Evolutionary conservation across 2,113 vertebrate species (phyloP), one percentile per base, ranked within the genome.

Genomic region (Halcyon senegalensis): DNA sequence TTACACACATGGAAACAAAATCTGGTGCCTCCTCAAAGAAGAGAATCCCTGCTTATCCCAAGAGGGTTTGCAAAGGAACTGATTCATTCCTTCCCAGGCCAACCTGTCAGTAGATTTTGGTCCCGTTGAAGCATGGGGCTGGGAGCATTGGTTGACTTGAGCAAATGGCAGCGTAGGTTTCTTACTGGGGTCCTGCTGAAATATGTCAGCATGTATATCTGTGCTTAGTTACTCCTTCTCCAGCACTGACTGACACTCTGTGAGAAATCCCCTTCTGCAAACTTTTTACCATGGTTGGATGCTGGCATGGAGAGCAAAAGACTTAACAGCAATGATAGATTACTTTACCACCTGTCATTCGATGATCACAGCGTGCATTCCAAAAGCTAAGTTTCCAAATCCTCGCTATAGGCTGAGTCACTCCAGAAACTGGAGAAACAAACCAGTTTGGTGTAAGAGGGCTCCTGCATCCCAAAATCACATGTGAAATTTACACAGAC

Each of bases 351-450:
- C 50, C 64, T 95, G 86, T 39, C 72, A 60, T 24, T 31, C 2
- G 0, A 16, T 17, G 37, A 78, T 50, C 37, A 70, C 46, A 74
- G 50, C 0, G 0, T 43, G 37, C 67, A 31, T 35, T 53, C 62
- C 68, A 58, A 83, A 87, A 78, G 62, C n/a, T 70, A 58, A 37
- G 5, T 63, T 92, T 94, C 44, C 31, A 84, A 89, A 94, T 35
- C 11, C 11, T 53, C 50, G 43, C 2, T 31, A 24, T 5, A 37
- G 58, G 30, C 19, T 41, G 33, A 9, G 23, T 64, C 2, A 2
- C 23, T 39, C 33, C 53, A 73, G 24, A 43, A 60, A 68, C 23
- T 23, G 51, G 25, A 62, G 16, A 77, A 80, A 55, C 16, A 37
- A 79, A 90, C 59, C 35, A 41, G 33, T 25, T 25, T 53, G 55